A percentile compares a stretch with the other conserved stretches of the same genome.
These are phyloP conservation scores for Galago senegalensis DNA, from an alignment of 2,797 vertebrate species.

Conservation along the genomic window DNA sequence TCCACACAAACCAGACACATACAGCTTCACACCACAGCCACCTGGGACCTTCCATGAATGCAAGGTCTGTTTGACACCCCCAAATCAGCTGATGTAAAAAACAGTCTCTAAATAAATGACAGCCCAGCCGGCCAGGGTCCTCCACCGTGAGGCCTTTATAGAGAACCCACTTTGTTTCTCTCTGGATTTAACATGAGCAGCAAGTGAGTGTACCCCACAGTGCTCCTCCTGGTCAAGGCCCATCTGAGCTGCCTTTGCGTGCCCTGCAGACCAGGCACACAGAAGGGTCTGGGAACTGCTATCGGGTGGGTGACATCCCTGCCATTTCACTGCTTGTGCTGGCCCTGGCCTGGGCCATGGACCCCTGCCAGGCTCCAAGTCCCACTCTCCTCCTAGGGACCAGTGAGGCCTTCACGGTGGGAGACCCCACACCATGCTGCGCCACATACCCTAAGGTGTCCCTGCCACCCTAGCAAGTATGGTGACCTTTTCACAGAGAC, in stretches of 20 bases:
- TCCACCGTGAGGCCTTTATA: rapidly evolving
- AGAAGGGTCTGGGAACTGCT: background rate
- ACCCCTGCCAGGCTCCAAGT: background rate
- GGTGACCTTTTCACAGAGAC: background rate
- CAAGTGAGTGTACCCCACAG: rapidly evolving
- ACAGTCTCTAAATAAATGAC: no score
- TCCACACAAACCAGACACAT: rapidly evolving
- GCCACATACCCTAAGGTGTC: background rate
- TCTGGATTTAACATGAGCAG: background rate
- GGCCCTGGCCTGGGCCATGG: background rate
- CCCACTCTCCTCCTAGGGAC: background rate
- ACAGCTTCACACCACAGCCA: background rate
- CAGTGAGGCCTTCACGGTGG: background rate
- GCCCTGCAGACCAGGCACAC: background rate
- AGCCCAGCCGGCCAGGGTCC: rapidly evolving
- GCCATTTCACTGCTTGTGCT: background rate
- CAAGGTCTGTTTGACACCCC: background rate
- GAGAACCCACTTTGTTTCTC: background rate
- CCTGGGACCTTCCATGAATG: rapidly evolving
- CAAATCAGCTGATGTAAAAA: background rate
- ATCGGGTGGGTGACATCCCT: rapidly evolving
- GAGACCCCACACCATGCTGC: background rate
- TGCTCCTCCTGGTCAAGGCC: background rate
- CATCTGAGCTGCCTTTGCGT: background rate
- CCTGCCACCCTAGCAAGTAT: no score